phyloP scores from a whole-genome alignment of 2,113 vertebrate species.

The Rhizomys pruinosus region DNA sequence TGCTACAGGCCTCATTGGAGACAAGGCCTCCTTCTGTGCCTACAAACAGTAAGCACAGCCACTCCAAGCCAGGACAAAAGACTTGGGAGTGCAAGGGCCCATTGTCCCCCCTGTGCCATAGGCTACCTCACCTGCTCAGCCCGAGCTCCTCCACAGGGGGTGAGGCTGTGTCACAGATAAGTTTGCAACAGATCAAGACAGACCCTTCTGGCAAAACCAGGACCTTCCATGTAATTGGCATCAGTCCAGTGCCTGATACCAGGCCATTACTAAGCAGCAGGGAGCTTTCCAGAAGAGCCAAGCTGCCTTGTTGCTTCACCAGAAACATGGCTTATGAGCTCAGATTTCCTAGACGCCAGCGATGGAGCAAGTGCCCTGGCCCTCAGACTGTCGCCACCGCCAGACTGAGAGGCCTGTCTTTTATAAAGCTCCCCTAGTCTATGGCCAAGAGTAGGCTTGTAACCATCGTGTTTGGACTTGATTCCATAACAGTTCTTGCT shows the following conservation, averaged over 20 bases:
- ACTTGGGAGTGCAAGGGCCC: not conserved
- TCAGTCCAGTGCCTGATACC: not conserved
- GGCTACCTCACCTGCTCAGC: not conserved
- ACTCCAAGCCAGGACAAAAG: not conserved
- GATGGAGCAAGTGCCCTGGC: not conserved
- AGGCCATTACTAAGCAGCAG: not conserved
- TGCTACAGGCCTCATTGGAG: too few relatives aligned
- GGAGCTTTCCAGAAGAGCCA: not conserved
- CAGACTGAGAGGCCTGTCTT: constrained; percentile 7
- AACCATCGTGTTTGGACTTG: not conserved
- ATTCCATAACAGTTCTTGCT: not conserved
- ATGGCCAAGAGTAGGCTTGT: not conserved
- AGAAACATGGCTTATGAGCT: not conserved
- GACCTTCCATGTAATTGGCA: not conserved
- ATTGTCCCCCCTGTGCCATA: too few relatives aligned
- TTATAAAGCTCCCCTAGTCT: not conserved
- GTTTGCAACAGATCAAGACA: constrained; percentile 3
- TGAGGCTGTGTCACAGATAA: not conserved
- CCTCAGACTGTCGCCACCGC: not conserved
- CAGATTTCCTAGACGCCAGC: not conserved
- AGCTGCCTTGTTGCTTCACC: not conserved
- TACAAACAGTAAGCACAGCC: not conserved
- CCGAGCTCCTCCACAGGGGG: not conserved
- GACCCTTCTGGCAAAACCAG: not conserved
- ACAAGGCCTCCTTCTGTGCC: not conserved